A percentile compares a stretch with the other conserved stretches of the same genome.
Conservation (phyloP, 2,888 invertebrate genomes). For the Cremastinae sp. region DNA sequence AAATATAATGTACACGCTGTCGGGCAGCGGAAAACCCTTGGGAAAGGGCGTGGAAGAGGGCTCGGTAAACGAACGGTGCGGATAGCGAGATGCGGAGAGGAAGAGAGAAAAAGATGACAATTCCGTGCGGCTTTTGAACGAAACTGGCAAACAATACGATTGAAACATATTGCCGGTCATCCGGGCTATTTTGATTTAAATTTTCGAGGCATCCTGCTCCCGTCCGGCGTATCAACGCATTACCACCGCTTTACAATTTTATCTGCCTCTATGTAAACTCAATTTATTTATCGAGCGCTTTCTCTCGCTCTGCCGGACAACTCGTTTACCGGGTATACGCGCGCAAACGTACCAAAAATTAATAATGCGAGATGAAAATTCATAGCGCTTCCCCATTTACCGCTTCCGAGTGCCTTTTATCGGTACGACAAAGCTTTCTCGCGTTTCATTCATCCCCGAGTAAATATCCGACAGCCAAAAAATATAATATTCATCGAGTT, state of each 20-base stretch:
- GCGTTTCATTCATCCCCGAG: not conserved
- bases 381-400: not conserved
- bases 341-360: slow-evolving; percentile 36
- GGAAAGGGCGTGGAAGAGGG: slow-evolving; percentile 60
- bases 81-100: slow-evolving; percentile 18
- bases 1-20: slow-evolving; percentile 11
- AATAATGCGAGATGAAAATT: slow-evolving; percentile 36
- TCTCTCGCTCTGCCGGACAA: not conserved
- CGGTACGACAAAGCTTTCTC: not conserved
- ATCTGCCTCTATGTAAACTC: not conserved
- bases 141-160: slow-evolving; percentile 70
- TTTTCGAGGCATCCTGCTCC: slow-evolving; percentile 66
- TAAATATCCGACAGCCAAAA: not conserved
- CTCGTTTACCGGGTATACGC: slow-evolving; percentile 27
- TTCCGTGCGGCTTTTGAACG: slow-evolving; percentile 53
- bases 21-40: slow-evolving; percentile 60
- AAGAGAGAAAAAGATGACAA: slow-evolving; percentile 1
- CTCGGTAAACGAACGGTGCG: slow-evolving; percentile 32
- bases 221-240: not conserved
- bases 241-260: slow-evolving; percentile 23
- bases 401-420: not conserved
- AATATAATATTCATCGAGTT: not conserved
- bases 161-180: slow-evolving; percentile 73
- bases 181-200: slow-evolving; percentile 78
- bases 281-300: not conserved